phyloP scores from a whole-genome alignment of 2,797 vertebrate species.

The Botia almorhae region DNA sequence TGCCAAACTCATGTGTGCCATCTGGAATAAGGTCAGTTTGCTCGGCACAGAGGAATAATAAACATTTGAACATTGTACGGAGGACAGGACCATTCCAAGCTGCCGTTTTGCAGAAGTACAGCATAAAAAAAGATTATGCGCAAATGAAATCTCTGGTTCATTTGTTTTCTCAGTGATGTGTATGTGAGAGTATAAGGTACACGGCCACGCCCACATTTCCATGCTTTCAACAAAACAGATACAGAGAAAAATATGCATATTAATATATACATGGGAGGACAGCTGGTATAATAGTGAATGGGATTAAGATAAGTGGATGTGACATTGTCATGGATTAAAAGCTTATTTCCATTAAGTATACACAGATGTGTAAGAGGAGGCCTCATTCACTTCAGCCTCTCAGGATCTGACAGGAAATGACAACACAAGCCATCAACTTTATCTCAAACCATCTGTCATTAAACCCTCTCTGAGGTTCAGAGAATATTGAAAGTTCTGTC shows the following conservation, averaged over 20 bases:
- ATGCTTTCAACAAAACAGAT: neutral
- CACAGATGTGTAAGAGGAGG: constrained; percentile 36
- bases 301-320: constrained; percentile 60
- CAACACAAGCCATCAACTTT: constrained; percentile 34
- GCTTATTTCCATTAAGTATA: constrained; percentile 54
- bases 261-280: constrained; percentile 13
- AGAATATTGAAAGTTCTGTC: constrained; percentile 26
- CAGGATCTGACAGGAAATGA: constrained; percentile 37
- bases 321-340: constrained; percentile 59
- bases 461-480: constrained; percentile 2
- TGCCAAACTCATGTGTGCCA: constrained; percentile 10
- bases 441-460: constrained; percentile 42
- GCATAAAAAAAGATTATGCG: neutral
- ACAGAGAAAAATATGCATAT: constrained; percentile 9
- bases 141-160: neutral
- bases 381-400: constrained; percentile 24
- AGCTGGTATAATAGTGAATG: constrained; percentile 50
- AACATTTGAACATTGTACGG: constrained; percentile 9
- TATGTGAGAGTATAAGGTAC: neutral
- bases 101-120: constrained; percentile 30
- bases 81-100: neutral
- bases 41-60: constrained; percentile 36
- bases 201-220: neutral
- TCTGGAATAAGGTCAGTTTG: constrained; percentile 51
- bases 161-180: neutral